A percentile compares a stretch with the other conserved stretches of the same genome.
Evolutionary conservation across 1,140 invertebrate species (phyloP).

Genomic region (Plectrocnemia conspersa): DNA sequence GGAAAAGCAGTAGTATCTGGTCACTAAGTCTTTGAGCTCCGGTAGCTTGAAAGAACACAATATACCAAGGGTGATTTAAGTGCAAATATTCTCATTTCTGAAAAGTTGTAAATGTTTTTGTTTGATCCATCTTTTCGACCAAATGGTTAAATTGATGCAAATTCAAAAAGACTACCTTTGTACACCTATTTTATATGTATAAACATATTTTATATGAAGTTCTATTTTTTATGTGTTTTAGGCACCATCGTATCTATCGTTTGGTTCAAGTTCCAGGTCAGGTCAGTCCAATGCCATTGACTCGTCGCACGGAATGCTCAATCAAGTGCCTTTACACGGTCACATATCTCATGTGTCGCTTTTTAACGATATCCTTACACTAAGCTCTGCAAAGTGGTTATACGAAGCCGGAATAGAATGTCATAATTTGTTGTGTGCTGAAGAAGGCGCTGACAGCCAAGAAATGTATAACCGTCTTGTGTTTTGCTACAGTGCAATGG

Average conservation of each 20-base stretch:
- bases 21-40: too few relatives aligned
- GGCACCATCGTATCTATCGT: constrained; percentile 32
- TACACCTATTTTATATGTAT: too few relatives aligned
- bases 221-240: constrained; percentile 10
- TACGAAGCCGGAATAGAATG: constrained; percentile 31
- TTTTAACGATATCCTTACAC: constrained; percentile 31
- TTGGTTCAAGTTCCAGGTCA: constrained; percentile 25
- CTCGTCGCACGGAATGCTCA: constrained; percentile 27
- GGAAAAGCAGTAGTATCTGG: too few relatives aligned
- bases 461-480: constrained; percentile 43
- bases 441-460: constrained; percentile 30
- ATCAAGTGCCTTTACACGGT: constrained; percentile 29
- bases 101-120: too few relatives aligned
- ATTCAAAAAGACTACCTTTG: too few relatives aligned
- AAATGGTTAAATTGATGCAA: too few relatives aligned
- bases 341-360: constrained; percentile 33
- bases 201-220: background rate
- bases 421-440: constrained; percentile 26
- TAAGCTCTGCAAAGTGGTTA: constrained; percentile 29
- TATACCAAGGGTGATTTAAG: too few relatives aligned
- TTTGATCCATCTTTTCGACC: too few relatives aligned
- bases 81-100: too few relatives aligned
- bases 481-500: constrained; percentile 53
- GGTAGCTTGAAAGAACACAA: too few relatives aligned
- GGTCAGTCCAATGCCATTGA: constrained; percentile 20